Evolutionary conservation across 1,140 invertebrate genomes (phyloP).

Genomic region (Camponotus pennsylvanicus): DNA sequence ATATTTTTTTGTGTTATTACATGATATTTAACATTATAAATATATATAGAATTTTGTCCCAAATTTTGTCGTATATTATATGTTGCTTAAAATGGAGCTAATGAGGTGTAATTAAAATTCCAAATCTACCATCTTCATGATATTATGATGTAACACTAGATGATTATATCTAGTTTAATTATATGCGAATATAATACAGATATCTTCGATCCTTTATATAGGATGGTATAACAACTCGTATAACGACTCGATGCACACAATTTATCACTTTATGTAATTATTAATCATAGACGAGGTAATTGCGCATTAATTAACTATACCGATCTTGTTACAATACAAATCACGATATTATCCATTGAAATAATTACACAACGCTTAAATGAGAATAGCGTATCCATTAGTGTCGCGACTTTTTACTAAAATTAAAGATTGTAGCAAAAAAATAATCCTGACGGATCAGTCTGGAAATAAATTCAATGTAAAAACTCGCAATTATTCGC

Average conservation of each 20-base stretch:
- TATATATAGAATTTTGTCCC: too few relatives aligned
- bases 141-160: conserved; percentile 10
- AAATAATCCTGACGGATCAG: neutral
- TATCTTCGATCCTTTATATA: conserved; percentile 8
- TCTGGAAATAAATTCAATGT: neutral
- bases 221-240: neutral
- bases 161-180: conserved; percentile 48
- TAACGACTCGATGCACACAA: conserved; percentile 55
- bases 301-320: conserved; percentile 43
- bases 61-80: too few relatives aligned
- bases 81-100: neutral
- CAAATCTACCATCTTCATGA: neutral
- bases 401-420: neutral
- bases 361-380: conserved; percentile 4
- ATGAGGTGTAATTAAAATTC: neutral
- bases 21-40: too few relatives aligned
- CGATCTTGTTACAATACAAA: conserved; percentile 13
- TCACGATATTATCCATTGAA: neutral
- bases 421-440: neutral
- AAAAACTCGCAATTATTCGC: conserved; percentile 23
- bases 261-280: conserved; percentile 57
- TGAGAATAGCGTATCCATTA: neutral
- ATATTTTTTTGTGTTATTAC: too few relatives aligned
- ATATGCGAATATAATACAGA: conserved; percentile 26
- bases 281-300: conserved; percentile 53